Evolutionary conservation across 2,797 vertebrate genomes (phyloP), one percentile per base, ranked within the genome.

Genomic region (Catostomus latipinnis): DNA sequence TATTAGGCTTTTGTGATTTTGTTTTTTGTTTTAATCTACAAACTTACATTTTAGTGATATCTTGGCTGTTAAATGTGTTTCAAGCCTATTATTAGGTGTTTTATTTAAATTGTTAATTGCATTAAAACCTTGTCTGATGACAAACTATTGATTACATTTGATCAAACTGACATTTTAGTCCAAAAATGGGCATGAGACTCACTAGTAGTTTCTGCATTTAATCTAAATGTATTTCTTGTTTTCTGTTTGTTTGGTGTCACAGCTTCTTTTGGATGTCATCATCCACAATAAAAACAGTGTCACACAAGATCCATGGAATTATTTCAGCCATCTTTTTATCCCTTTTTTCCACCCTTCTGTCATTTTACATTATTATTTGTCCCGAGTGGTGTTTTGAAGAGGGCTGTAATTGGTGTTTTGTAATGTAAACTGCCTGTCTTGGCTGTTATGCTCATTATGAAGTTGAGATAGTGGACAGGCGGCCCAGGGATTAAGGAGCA

Each of bases 401-500:
- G 63, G 18, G 61, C 62, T 79, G 78, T 82, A 83, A 80, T 80
- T 65, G 85, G 76, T 75, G 82, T 84, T 84, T 86, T 86, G 82
- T 83, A 84, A 87, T 75, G 82, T 82, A 83, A 82, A 84, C 82
- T 79, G 86, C 74, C 82, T 82, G 82, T 86, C 85, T 81, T 75
- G 82, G 77, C 78, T 69, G 77, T 61, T 60, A 70, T 71, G 77
- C 76, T 81, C 70, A 56, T 73, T 65, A 72, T 60, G 45, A 74
- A 81, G 65, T 84, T 87, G 88, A 85, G 92, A 92, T 91, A 86
- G 89, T 89, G 77, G 88, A 87, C 89, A 84, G 89, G 90, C 90
- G 74, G 85, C 88, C 88, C 90, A 87, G 84, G 84, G 87, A 89
- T 92, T 87, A 90, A 90, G 92, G 90, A 90, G 85, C 91, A 90